A percentile compares a stretch with the other conserved stretches of the same genome.
Evolutionary conservation across 1,140 invertebrate species (phyloP).

Genomic region (Hirudo medicinalis): DNA sequence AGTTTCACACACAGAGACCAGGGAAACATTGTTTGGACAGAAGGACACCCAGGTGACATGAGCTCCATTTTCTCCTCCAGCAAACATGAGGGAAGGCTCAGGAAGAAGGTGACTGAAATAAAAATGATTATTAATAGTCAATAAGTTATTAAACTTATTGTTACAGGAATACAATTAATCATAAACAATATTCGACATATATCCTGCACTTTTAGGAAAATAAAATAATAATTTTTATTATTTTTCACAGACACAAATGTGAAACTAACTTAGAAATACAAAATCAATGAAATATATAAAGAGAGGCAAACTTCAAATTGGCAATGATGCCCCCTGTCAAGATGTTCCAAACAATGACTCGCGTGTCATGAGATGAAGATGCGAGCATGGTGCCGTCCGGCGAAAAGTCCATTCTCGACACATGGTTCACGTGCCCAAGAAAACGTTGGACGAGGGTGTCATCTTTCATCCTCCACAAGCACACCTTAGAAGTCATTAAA

Average conservation of each 20-base stretch:
- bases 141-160: conserved; percentile 20
- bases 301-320: conserved; percentile 34
- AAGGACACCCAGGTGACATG: conserved; percentile 44
- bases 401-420: conserved; percentile 46
- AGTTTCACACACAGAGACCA: conserved; percentile 46
- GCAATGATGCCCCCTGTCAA: conserved; percentile 36
- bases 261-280: no score
- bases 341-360: conserved; percentile 47
- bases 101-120: conserved; percentile 43
- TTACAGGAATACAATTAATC: neutral
- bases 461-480: conserved; percentile 41
- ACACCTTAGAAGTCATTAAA: conserved; percentile 32
- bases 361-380: conserved; percentile 47
- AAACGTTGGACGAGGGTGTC: conserved; percentile 37
- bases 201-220: neutral
- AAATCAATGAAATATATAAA: neutral
- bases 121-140: conserved; percentile 21
- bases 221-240: no score
- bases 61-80: conserved; percentile 45
- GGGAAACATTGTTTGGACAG: conserved; percentile 39
- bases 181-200: neutral
- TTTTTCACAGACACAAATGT: no score
- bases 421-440: conserved; percentile 45
- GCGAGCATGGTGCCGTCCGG: conserved; percentile 48
- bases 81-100: conserved; percentile 46